Evolutionary conservation across 2,888 invertebrate genomes (phyloP).

Genomic region (Synergus japonicus): DNA sequence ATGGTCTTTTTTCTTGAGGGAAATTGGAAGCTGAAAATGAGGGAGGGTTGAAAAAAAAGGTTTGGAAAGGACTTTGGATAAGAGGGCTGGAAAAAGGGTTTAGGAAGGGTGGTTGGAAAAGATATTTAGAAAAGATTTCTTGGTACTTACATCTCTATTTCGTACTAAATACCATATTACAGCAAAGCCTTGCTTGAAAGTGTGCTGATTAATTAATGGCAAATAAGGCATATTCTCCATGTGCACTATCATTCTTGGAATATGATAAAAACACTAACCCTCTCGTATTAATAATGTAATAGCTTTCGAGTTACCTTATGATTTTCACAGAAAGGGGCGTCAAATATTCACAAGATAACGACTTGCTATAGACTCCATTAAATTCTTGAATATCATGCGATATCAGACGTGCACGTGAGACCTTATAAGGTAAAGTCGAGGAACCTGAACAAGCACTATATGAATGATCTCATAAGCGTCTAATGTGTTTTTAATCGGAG

Average conservation of each 20-base stretch:
- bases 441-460: conserved; percentile 45
- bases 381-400: conserved; percentile 55
- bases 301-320: conserved; percentile 34
- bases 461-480: conserved; percentile 62
- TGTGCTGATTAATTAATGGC: background rate
- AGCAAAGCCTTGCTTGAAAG: background rate
- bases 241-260: conserved; percentile 1
- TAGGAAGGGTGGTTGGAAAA: no score
- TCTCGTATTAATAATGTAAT: conserved; percentile 30
- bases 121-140: no score
- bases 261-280: conserved; percentile 21
- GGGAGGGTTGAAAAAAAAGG: no score
- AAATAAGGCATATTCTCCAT: background rate
- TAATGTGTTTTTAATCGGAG: conserved; percentile 76
- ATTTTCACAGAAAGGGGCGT: conserved; percentile 38
- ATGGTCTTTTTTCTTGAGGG: background rate
- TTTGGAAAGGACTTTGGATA: no score
- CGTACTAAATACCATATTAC: background rate
- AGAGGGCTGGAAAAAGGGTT: no score
- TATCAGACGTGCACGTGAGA: conserved; percentile 42
- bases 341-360: conserved; percentile 40
- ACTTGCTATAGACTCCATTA: conserved; percentile 50
- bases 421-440: conserved; percentile 48
- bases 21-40: background rate
- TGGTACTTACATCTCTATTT: background rate